Base-by-base conservation (phyloP, 2,113 vertebrate species). In the Aspidoscelis tigris region DNA sequence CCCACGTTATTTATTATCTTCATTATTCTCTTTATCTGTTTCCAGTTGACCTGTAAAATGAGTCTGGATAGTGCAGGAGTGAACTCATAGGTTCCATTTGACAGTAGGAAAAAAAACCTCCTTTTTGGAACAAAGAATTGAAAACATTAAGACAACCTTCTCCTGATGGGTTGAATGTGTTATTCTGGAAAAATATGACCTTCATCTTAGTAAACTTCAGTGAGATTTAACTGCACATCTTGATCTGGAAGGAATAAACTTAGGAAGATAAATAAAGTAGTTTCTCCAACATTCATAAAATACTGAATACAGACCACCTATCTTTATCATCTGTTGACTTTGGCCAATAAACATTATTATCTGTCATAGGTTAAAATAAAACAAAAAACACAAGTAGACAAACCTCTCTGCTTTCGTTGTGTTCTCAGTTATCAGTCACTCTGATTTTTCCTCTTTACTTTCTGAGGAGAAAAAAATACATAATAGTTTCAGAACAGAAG, bases 21-120 rank as follows among this genome's bases (percentile, higher is more conserved):
- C 24, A 72, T 55, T 81, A 71, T 82, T 55, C 44, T 44, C 73
- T 55, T 82, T 82, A 82, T 82, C 70, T 82, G 44, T 82, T 82
- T 82, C 81, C 55, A 82, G 65, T 44, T 82, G 55, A 82, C 22
- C 71, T 43, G 64, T 65, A 65, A 74, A 74, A 82, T 47, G 26
- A 82, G 11, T 47, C 41, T 82, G 71, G 65, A 12, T 24, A 20
- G 70, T 44, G 55, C 4, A 73, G 24, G 80, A 26, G 16, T 82
- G 55, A 82, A 43, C 55, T 74, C 26, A 75, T 47, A 80, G 43
- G 16, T n/a, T 69, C 7, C 71, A 64, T 82, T 73, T 61, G 53
- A 81, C 61, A 22, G 33, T 39, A 61, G n/a, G 33, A 33, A 33
- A 33, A 69, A 58, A n/a, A 3, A 2, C 5, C 18, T 18, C 58